Base-by-base conservation (phyloP, 2,888 invertebrate species). In the Cheilosia impressa region DNA sequence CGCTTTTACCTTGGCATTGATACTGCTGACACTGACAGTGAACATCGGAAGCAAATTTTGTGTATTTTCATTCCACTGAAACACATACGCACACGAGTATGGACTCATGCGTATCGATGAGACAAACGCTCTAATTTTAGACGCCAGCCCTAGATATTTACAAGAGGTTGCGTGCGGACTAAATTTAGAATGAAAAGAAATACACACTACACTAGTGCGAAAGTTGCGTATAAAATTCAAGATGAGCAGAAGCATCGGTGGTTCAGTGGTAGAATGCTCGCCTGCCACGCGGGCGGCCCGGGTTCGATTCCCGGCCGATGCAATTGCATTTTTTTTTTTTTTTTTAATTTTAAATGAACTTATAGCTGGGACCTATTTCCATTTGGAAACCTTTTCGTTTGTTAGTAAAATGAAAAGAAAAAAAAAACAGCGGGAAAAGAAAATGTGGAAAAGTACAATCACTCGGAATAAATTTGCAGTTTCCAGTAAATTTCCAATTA, bases 241-340 rank as follows among this genome's bases (percentile, higher is more conserved):
- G 5, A 4, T 6, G 2, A 2, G 0, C 41, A 45, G 7, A 66
- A 55, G 81, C 85, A 85, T 85, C 81, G 85, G 85, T 85, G 85
- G 85, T 85, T 85, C 85, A 85, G 85, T 85, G 85, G 81, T 85
- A 85, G 76, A 81, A 85, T 85, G 85, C 85, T 85, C 85, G 85
- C 85, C 76, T 85, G 85, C 81, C 81, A 85, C 85, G 85, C 85
- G 85, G 85, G 85, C 85, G 85, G 85, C 85, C 85, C 85, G 85
- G 85, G 85, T 85, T 85, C 77, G 85, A 85, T 85, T 85, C 85
- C 76, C 85, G 85, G 81, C 85, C 85, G 81, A 85, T 85, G 85
- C 85, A 85, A 55, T 4, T 9, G 5, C 2, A 4, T 55, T 50
- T 71, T 57, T 62, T 65, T 72, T 27, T 31, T 9, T 0, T n/a